Evolutionary conservation across 2,113 vertebrate genomes (phyloP).

Genomic region (Erythrolamprus reginae): DNA sequence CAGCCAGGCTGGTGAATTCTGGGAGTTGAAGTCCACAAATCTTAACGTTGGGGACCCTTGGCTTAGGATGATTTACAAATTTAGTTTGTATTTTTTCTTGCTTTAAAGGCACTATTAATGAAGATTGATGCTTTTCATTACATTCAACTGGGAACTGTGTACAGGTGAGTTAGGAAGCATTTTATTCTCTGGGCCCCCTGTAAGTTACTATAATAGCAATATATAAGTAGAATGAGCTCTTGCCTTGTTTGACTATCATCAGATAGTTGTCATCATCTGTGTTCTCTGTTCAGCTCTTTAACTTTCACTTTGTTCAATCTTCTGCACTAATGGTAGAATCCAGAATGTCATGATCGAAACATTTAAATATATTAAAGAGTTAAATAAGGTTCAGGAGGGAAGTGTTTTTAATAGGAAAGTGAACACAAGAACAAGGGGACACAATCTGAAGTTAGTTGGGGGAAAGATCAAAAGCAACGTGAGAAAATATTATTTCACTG

Average conservation of each 20-base stretch:
- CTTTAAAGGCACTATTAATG: slow-evolving; percentile 86
- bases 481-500: too few relatives aligned
- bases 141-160: slow-evolving; percentile 84
- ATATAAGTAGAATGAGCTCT: background rate
- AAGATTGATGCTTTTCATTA: slow-evolving; percentile 99
- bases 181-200: background rate
- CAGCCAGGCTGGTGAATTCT: too few relatives aligned
- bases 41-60: too few relatives aligned
- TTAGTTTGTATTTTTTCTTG: background rate
- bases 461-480: too few relatives aligned
- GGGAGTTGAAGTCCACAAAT: too few relatives aligned
- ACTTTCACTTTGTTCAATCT: background rate
- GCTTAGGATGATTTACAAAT: background rate
- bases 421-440: too few relatives aligned
- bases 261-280: background rate
- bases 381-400: too few relatives aligned
- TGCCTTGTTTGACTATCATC: background rate
- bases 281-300: too few relatives aligned
- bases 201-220: background rate
- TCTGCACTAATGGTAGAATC: background rate
- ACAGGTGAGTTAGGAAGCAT: slow-evolving; percentile 66
- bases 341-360: too few relatives aligned
- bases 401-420: too few relatives aligned
- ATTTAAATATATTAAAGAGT: too few relatives aligned
- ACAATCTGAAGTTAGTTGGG: too few relatives aligned